Evolutionary conservation across 92 coral and sea anemone genomes (phyloP).

Genomic region (Heliopora coerulea): DNA sequence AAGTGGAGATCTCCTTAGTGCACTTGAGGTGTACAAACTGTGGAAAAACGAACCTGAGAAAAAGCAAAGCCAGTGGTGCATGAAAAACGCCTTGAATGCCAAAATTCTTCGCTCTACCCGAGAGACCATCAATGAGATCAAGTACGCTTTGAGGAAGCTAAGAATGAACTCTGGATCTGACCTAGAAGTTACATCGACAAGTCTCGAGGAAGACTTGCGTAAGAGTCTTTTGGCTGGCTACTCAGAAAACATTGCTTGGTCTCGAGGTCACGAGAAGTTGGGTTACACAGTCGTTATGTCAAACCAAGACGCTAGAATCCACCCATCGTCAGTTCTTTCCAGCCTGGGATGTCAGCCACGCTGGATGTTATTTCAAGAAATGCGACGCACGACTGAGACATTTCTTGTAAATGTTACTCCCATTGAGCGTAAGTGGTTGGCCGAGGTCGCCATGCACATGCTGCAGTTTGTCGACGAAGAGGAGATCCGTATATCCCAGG

Average conservation of each 20-base stretch:
- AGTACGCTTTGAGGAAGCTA: slow-evolving; percentile 58
- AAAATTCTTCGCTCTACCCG: slow-evolving; percentile 87
- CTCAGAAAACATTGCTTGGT: slow-evolving; percentile 67
- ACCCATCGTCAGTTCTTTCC: too few relatives aligned
- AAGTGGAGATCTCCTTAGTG: slow-evolving; percentile 85
- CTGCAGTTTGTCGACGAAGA: slow-evolving; percentile 38
- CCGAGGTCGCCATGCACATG: slow-evolving; percentile 54
- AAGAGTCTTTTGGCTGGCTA: slow-evolving; percentile 74
- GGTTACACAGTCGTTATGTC: slow-evolving; percentile 68
- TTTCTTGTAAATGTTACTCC: slow-evolving; percentile 78
- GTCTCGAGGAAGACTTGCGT: slow-evolving; percentile 52
- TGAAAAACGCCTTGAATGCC: slow-evolving; percentile 80
- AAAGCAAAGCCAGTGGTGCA: too few relatives aligned
- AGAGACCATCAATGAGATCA: slow-evolving; percentile 77
- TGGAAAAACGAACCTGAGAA: slow-evolving; percentile 57
- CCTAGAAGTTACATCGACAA: slow-evolving; percentile 34
- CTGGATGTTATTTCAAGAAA: slow-evolving; percentile 79
- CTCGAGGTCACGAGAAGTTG: slow-evolving; percentile 77
- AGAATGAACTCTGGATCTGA: slow-evolving; percentile 26
- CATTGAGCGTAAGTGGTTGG: slow-evolving; percentile 70
- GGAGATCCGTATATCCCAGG: background rate
- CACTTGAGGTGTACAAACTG: slow-evolving; percentile 67
- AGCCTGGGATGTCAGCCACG: slow-evolving; percentile 68
- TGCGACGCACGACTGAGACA: slow-evolving; percentile 67
- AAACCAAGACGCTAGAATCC: slow-evolving; percentile 65